These are phyloP conservation scores for Ceyx margarethae DNA, from an alignment of 2,113 vertebrate genomes.

Conservation along the genomic window DNA sequence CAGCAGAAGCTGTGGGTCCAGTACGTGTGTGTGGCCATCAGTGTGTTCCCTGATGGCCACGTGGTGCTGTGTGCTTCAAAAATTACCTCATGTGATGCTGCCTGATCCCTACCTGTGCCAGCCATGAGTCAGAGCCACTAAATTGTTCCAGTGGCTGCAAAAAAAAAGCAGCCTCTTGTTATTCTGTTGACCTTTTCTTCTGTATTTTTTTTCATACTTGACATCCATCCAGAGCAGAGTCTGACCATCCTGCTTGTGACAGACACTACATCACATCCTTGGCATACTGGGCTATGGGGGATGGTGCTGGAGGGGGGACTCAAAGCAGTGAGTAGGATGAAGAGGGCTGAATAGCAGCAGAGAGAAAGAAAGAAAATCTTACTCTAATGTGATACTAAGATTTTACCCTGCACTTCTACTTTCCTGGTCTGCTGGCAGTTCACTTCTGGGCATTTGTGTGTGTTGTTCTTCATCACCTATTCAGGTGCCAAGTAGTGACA, in stretches of 20 bases:
- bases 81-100: neutral
- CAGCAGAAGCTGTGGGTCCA: neutral
- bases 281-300: fast-evolving
- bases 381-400: neutral
- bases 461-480: neutral
- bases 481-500: neutral
- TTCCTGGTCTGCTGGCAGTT: neutral
- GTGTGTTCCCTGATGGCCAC: fast-evolving
- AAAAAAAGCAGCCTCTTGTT: neutral
- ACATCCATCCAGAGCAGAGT: neutral
- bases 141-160: neutral
- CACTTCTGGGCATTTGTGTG: neutral
- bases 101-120: neutral
- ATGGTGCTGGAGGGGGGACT: neutral
- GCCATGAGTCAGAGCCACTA: neutral
- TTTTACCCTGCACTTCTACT: neutral
- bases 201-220: neutral
- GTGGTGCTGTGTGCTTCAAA: neutral
- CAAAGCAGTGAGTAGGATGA: neutral
- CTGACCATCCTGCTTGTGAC: neutral
- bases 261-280: neutral
- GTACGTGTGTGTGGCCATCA: fast-evolving
- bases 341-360: neutral
- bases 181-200: neutral
- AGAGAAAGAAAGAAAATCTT: neutral